Percentiles rank a stretch among this genome's conserved stretches.
phyloP scores from a whole-genome alignment of 2,797 vertebrate species.

The Manis pentadactyla region DNA sequence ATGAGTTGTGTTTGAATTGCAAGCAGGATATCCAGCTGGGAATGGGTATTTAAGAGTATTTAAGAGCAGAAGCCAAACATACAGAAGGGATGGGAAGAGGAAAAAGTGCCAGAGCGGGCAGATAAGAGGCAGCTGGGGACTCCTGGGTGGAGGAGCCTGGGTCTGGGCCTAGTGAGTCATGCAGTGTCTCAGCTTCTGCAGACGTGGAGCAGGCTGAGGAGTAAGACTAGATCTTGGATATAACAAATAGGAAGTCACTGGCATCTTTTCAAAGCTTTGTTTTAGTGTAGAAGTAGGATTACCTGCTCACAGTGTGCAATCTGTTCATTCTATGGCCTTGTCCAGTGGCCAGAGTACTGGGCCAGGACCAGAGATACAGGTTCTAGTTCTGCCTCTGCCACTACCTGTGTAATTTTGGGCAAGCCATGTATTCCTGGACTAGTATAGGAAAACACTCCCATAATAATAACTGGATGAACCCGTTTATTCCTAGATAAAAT shows the following conservation, averaged over 20 bases:
- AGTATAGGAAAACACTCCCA: neutral
- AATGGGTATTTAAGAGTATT: neutral
- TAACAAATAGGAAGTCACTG: neutral
- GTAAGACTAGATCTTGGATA: neutral
- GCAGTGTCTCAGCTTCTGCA: neutral
- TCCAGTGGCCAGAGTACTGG: neutral
- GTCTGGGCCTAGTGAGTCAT: neutral
- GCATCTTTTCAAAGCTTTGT: neutral
- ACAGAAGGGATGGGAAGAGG: neutral
- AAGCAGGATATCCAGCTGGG: neutral
- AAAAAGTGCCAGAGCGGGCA: neutral
- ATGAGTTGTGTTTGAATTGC: neutral
- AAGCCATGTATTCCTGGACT: neutral
- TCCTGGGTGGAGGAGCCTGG: neutral
- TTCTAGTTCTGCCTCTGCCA: neutral
- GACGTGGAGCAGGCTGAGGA: neutral
- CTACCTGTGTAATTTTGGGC: neutral
- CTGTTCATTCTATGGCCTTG: neutral
- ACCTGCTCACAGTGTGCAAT: neutral
- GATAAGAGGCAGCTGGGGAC: neutral
- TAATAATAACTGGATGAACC: neutral
- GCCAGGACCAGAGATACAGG: neutral
- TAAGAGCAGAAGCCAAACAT: neutral
- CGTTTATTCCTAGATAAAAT: neutral
- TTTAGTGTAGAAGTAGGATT: neutral